Evolutionary conservation across 2,888 invertebrate genomes (phyloP).

Genomic region (Apeira syringaria): DNA sequence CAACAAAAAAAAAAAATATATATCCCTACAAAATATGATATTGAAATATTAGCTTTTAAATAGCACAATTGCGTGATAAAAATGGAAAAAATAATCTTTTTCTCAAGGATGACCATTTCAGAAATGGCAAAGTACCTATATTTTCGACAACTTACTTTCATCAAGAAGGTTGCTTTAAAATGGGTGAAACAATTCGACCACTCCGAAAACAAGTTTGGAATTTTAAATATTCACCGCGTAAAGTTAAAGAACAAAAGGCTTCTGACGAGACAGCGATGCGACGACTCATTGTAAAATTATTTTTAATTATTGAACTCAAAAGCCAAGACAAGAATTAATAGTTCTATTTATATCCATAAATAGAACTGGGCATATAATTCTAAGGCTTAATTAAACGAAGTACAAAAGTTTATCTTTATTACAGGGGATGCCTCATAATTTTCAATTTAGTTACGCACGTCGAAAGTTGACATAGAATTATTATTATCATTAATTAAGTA

Average conservation of each 20-base stretch:
- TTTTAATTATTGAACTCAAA: constrained; percentile 14
- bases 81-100: too few species aligned
- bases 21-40: too few species aligned
- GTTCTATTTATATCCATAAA: too few species aligned
- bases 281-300: constrained; percentile 4
- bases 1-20: too few species aligned
- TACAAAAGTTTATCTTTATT: constrained; percentile 2
- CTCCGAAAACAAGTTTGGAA: constrained; percentile 16
- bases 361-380: constrained; percentile 8
- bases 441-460: constrained; percentile 2
- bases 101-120: too few species aligned
- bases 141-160: too few species aligned
- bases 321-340: constrained; percentile 7
- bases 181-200: too few species aligned
- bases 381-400: not conserved
- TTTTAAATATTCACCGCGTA: constrained; percentile 16
- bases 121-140: too few species aligned
- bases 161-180: too few species aligned
- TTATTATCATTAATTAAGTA: not conserved
- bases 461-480: not conserved
- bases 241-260: constrained; percentile 25
- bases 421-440: constrained; percentile 7
- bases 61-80: too few species aligned
- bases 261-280: constrained; percentile 14
- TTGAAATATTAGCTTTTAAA: too few species aligned